Percentiles rank a stretch among this genome's conserved stretches.
Conservation (phyloP, 2,113 vertebrate genomes). For the Erinaceus europaeus region DNA sequence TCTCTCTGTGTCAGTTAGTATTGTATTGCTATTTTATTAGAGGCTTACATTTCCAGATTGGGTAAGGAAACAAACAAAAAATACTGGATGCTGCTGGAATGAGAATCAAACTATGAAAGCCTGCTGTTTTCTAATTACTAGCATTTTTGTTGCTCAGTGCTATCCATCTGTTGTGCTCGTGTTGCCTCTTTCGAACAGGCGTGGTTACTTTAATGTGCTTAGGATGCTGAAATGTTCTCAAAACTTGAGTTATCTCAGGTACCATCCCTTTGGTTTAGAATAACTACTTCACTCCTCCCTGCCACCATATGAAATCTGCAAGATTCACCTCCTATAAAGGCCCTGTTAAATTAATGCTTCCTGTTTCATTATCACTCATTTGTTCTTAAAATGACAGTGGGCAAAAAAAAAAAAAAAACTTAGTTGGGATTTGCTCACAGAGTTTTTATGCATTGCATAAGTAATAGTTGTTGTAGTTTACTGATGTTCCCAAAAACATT, state of each 20-base stretch:
- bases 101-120: background rate
- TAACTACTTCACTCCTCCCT: background rate
- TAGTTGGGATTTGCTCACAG: too few species aligned
- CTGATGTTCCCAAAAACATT: background rate
- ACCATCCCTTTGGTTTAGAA: background rate
- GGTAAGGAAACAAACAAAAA: background rate
- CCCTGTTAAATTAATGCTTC: background rate
- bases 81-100: background rate
- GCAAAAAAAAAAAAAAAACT: background rate
- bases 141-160: background rate
- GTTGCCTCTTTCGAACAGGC: background rate
- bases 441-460: background rate
- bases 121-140: background rate
- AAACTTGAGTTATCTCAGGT: background rate
- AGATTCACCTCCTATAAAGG: background rate
- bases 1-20: background rate
- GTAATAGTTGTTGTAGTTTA: background rate
- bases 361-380: background rate
- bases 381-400: conserved; percentile 19
- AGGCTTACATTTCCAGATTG: background rate
- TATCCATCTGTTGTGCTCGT: background rate
- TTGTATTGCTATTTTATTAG: background rate
- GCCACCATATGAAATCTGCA: background rate
- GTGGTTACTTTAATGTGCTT: background rate
- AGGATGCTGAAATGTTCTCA: background rate